These are phyloP conservation scores for Vulpes vulpes DNA, from an alignment of 2,113 vertebrate genomes.

Conservation along the genomic window DNA sequence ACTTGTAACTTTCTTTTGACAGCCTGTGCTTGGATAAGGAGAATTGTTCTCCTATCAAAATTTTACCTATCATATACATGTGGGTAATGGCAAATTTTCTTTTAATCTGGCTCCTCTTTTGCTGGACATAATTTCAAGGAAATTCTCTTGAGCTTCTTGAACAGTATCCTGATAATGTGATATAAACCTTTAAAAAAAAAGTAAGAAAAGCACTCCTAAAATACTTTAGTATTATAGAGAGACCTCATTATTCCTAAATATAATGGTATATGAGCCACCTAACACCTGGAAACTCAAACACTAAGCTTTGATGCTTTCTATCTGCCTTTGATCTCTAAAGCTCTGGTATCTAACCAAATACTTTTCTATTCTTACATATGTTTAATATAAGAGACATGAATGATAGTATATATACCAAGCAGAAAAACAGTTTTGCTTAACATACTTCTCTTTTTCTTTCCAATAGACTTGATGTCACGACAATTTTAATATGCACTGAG, in stretches of 20 bases:
- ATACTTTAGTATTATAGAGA: background rate
- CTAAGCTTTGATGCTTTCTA: background rate
- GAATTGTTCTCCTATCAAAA: background rate
- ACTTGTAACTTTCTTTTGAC: background rate
- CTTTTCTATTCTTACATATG: background rate
- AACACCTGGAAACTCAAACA: background rate
- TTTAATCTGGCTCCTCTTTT: constrained; percentile 40
- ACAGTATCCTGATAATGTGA: background rate
- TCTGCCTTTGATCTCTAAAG: constrained; percentile 26
- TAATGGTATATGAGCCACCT: background rate
- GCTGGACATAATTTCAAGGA: constrained; percentile 42
- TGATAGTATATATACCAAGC: background rate
- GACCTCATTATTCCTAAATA: background rate
- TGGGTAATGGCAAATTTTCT: constrained; percentile 1
- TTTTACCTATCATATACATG: background rate
- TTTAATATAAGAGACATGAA: background rate
- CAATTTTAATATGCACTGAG: constrained; percentile 93
- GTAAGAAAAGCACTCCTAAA: background rate
- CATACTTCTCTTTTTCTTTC: constrained; percentile 68
- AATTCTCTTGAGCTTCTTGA: background rate
- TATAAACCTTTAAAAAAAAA: background rate
- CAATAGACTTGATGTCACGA: constrained; percentile 92
- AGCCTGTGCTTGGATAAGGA: background rate
- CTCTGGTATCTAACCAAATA: background rate
- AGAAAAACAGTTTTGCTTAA: constrained; percentile 21